phyloP scores from a whole-genome alignment of 2,888 invertebrate genomes.

The Emmelina monodactyla region DNA sequence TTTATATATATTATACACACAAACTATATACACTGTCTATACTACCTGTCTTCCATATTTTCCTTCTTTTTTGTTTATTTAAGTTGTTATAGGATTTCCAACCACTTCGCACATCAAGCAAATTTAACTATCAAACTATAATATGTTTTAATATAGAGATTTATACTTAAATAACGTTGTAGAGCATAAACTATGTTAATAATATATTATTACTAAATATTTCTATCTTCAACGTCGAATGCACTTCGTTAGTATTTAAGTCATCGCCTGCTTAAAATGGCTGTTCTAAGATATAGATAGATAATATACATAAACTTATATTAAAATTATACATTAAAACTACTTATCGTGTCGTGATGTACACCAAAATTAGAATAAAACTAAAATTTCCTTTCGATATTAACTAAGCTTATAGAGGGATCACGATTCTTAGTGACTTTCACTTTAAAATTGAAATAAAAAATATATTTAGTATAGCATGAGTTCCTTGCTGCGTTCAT shows the following conservation, averaged over 20 bases:
- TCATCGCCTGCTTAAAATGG: constrained; percentile 45
- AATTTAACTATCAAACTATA: constrained; percentile 54
- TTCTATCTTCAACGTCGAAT: constrained; percentile 26
- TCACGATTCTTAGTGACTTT: constrained; percentile 7
- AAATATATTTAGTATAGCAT: constrained; percentile 33
- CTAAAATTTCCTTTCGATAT: constrained; percentile 26
- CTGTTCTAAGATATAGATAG: constrained; percentile 39
- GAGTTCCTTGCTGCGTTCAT: constrained; percentile 27
- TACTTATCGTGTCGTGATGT: constrained; percentile 40
- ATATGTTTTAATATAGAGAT: constrained; percentile 33
- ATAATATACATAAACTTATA: constrained; percentile 28
- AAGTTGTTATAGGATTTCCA: neutral
- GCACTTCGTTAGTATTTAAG: constrained; percentile 52
- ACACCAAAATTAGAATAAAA: constrained; percentile 36
- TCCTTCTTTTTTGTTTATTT: constrained; percentile 11
- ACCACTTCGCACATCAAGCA: constrained; percentile 38
- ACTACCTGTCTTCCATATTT: constrained; percentile 28
- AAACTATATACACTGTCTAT: no score
- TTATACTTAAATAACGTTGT: constrained; percentile 27
- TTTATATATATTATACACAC: no score
- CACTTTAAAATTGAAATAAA: constrained; percentile 12
- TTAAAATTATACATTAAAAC: constrained; percentile 19
- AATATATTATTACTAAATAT: constrained; percentile 29
- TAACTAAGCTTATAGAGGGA: constrained; percentile 44
- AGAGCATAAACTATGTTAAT: constrained; percentile 21